Evolutionary conservation across 2,797 vertebrate genomes (phyloP).

Genomic region (Scolopax rusticola): DNA sequence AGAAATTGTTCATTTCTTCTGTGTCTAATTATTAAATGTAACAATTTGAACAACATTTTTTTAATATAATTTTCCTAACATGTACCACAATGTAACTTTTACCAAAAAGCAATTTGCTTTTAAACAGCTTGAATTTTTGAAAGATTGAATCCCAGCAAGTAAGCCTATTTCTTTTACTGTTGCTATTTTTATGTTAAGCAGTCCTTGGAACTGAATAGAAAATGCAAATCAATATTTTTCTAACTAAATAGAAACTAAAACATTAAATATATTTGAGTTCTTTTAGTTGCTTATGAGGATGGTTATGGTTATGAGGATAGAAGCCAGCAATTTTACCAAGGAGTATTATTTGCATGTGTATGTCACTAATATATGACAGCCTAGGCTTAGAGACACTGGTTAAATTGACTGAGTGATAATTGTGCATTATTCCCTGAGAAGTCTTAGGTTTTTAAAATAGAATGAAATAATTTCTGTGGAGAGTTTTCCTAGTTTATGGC

Average conservation of each 20-base stretch:
- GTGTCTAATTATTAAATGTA: neutral
- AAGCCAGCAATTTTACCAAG: neutral
- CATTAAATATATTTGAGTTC: neutral
- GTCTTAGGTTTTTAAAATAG: neutral
- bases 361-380: neutral
- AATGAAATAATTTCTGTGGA: neutral
- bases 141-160: conserved; percentile 7
- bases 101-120: conserved; percentile 3
- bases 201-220: neutral
- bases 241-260: too few relatives aligned
- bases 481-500: neutral
- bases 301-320: neutral
- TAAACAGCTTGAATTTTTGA: conserved; percentile 18
- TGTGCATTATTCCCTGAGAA: neutral
- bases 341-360: neutral
- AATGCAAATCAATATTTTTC: conserved; percentile 55
- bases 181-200: conserved; percentile 23
- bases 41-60: neutral
- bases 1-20: neutral
- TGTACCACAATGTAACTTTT: neutral
- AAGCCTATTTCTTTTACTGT: conserved; percentile 8
- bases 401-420: neutral
- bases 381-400: neutral
- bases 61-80: neutral
- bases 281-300: neutral